Base-by-base conservation (phyloP, 2,113 vertebrate species). In the Corythaeola cristata region DNA sequence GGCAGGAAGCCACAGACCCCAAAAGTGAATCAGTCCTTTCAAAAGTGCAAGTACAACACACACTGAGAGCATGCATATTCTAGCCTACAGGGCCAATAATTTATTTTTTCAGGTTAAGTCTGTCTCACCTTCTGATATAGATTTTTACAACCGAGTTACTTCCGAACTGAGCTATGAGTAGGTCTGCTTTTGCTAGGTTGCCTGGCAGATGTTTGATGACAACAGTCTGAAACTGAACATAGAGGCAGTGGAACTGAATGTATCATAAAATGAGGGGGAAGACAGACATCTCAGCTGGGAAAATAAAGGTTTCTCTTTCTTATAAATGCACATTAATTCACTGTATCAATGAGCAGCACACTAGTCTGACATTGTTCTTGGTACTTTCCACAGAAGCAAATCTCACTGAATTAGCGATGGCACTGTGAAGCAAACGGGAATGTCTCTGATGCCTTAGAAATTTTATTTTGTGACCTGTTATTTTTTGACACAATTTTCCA, bases 391-490 rank as follows among this genome's bases (percentile, higher is more conserved):
- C 37, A 18, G 52, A 39, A 17, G 12, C 0, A 21, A 49, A 27
- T 35, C 26, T 78, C 71, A 27, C 35, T 39, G 39, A 5, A 4
- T 50, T 23, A 23, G 50, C 3, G n/a, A 15, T 10, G 22, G 7
- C 12, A 37, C 6, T 24, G 19, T 11, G 62, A 79, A 68, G 72
- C 47, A 41, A 68, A 63, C 0, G 6, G n/a, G 19, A 86, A 19
- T 0, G 1, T 12, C 22, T 15, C 30, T 7, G 21, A n/a, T 1
- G 14, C 9, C 56, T 33, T 8, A 7, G 2, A 8, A 9, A 16
- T 39, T 27, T 27, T 27, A 13, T 0, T 4, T 4, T n/a, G 24
- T 30, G 37, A 44, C 32, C 30, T 67, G 21, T n/a, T 87, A 5
- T 5, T 64, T 72, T 62, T 58, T 8, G 19, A 19, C 10, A n/a